These are phyloP conservation scores for Heterohyrax brucei DNA, from an alignment of 2,797 vertebrate species.

Conservation along the genomic window DNA sequence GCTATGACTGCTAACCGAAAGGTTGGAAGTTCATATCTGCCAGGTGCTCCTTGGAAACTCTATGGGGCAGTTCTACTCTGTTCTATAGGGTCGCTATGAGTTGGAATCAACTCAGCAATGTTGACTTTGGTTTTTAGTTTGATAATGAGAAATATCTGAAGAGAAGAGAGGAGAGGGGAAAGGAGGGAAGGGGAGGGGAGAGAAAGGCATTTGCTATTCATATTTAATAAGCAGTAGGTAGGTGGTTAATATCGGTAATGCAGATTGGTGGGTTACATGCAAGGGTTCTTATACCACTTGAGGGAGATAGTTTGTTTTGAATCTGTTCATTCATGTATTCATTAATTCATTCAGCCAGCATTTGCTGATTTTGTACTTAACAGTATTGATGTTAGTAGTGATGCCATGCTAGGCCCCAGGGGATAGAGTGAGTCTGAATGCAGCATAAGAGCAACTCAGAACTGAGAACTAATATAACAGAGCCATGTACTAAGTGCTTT, in stretches of 20 bases:
- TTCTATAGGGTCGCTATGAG: too few species aligned
- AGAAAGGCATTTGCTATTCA: neutral
- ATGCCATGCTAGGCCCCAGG: neutral
- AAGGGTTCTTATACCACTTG: conserved; percentile 26
- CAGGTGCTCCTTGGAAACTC: too few species aligned
- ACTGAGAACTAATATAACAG: conserved; percentile 50
- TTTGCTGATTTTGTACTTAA: conserved; percentile 63
- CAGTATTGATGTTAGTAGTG: conserved; percentile 1
- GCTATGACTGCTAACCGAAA: too few species aligned
- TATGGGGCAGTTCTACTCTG: too few species aligned
- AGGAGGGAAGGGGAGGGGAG: neutral
- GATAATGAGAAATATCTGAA: neutral
- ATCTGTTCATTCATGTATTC: neutral
- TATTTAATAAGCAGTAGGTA: neutral
- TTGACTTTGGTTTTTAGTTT: too few species aligned
- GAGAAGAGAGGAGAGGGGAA: too few species aligned
- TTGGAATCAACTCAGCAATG: too few species aligned
- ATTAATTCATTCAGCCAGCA: conserved; percentile 59
- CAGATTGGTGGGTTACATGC: neutral
- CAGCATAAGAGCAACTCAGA: conserved; percentile 66
- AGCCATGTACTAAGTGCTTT: conserved; percentile 59
- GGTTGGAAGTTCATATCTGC: too few species aligned
- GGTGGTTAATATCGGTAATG: neutral
- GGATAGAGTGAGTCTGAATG: conserved; percentile 61
- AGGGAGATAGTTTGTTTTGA: neutral